phyloP scores from a whole-genome alignment of 2,113 vertebrate genomes.

The Elephantulus edwardii region DNA sequence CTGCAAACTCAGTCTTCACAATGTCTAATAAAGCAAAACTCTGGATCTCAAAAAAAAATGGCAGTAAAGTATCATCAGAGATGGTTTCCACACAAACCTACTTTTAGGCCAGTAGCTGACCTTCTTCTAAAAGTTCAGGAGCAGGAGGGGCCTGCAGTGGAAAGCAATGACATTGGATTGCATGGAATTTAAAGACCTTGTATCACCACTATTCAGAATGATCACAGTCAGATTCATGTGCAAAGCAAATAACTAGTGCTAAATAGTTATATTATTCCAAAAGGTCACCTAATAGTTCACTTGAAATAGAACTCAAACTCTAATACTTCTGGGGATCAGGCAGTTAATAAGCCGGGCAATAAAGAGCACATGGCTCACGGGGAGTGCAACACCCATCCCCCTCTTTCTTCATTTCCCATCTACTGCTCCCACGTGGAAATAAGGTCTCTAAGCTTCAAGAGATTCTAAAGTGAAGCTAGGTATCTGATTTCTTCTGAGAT shows the following conservation, averaged over 20 bases:
- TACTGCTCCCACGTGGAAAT: neutral
- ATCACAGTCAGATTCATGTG: neutral
- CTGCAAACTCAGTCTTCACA: slow-evolving; percentile 82
- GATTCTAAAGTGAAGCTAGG: neutral
- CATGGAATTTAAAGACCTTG: neutral
- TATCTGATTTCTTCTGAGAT: too few relatives aligned
- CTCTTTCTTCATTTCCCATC: too few relatives aligned
- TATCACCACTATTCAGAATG: neutral
- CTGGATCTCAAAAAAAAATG: slow-evolving; percentile 56
- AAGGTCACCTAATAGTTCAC: neutral
- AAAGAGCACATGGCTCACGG: neutral
- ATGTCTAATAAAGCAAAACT: slow-evolving; percentile 86
- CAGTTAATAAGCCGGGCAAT: neutral
- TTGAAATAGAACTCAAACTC: neutral
- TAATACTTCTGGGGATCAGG: neutral
- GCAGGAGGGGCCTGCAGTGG: neutral
- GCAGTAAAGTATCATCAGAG: neutral
- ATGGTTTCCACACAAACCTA: neutral
- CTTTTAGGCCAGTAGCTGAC: neutral
- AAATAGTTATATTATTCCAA: neutral
- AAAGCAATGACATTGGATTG: neutral
- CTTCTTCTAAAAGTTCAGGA: neutral
- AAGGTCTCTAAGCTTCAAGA: neutral
- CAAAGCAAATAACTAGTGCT: neutral
- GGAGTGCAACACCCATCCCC: neutral